Evolutionary conservation across 2,888 invertebrate species (phyloP).

Genomic region (Diaprepes abbreviatus): DNA sequence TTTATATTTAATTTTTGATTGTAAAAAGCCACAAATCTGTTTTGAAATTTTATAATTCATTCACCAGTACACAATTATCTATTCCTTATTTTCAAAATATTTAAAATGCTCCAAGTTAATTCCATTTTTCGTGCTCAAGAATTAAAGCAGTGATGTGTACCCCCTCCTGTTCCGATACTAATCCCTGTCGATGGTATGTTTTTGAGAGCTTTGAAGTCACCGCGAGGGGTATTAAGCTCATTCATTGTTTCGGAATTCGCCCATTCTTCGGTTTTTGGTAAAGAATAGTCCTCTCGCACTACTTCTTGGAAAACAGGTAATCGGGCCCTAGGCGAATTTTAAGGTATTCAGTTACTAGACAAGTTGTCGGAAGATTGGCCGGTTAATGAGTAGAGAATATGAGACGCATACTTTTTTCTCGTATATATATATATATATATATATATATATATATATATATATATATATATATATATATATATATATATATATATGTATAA

Average conservation of each 20-base stretch:
- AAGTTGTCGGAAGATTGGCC: constrained; percentile 21
- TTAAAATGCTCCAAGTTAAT: not conserved
- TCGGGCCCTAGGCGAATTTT: constrained; percentile 13
- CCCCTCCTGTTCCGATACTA: constrained; percentile 30
- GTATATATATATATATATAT: too few relatives aligned
- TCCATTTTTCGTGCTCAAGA: not conserved
- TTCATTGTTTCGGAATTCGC: constrained; percentile 29
- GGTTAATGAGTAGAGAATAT: too few relatives aligned
- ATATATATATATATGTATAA: too few relatives aligned
- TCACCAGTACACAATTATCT: not conserved
- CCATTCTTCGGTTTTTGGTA: constrained; percentile 30
- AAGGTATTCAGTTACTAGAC: constrained; percentile 17
- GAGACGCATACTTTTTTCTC: too few relatives aligned
- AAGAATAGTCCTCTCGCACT: constrained; percentile 13
- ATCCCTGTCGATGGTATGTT: constrained; percentile 32
- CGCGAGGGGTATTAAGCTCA: constrained; percentile 42
- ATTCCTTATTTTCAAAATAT: not conserved
- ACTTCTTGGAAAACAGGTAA: constrained; percentile 36
- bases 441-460: too few relatives aligned
- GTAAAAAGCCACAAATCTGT: too few relatives aligned
- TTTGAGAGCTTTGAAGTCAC: constrained; percentile 42
- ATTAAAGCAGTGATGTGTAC: constrained; percentile 27
- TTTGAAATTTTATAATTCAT: not conserved
- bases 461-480: too few relatives aligned
- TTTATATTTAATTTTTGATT: too few relatives aligned